These are phyloP conservation scores for Orchestia grillus DNA, from an alignment of 1,140 invertebrate species.

Conservation along the genomic window DNA sequence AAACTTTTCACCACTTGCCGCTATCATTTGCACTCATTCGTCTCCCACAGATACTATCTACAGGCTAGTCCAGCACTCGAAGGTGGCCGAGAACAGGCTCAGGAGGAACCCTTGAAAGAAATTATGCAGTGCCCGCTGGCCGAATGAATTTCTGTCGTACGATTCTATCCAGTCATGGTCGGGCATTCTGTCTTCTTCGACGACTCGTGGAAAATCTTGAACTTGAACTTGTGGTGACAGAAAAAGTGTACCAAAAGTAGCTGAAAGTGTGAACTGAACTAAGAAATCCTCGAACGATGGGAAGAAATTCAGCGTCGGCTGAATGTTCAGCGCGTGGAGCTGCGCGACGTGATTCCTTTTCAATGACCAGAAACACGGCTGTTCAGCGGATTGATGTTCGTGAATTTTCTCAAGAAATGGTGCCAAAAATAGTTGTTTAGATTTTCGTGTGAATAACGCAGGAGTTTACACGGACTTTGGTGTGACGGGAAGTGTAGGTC, in stretches of 20 bases:
- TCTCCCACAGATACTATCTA: neutral
- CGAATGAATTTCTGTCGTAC: neutral
- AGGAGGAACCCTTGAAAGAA: neutral
- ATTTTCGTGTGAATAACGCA: neutral
- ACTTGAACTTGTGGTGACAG: neutral
- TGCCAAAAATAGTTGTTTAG: slow-evolving; percentile 47
- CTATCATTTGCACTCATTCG: neutral
- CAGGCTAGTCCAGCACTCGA: neutral
- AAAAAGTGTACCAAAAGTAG: neutral
- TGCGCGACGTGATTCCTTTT: neutral
- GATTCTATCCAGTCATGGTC: neutral
- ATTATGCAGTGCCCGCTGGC: neutral
- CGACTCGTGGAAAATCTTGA: neutral
- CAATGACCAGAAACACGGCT: neutral
- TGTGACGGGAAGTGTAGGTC: too few species aligned
- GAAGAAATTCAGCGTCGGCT: neutral
- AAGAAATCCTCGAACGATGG: neutral
- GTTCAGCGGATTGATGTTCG: neutral
- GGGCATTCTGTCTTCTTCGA: neutral
- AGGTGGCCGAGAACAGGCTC: neutral
- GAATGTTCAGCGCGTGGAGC: neutral
- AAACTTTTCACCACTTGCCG: neutral
- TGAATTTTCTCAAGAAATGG: slow-evolving; percentile 50
- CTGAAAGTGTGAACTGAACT: neutral
- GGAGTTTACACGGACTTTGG: neutral